Base-by-base conservation (phyloP, 1,140 invertebrate genomes). In the Pristionchus pacificus region DNA sequence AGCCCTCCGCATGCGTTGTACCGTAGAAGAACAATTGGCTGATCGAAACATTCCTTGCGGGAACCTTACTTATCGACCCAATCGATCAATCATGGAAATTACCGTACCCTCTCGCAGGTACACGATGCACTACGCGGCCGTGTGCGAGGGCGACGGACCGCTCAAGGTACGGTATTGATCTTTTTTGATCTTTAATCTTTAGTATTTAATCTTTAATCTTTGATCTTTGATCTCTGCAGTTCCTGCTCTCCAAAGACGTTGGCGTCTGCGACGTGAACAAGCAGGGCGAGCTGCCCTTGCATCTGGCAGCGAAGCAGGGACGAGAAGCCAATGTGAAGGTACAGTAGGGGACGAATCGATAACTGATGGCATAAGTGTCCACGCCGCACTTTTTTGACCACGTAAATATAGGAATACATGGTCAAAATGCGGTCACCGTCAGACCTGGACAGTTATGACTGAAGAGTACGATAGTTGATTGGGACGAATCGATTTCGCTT, bases 121-220 rank as follows among this genome's bases (percentile, higher is more conserved):
- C 60, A 75, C 74, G 0, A 84, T 88, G 31, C 88, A 88, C 78
- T 88, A 86, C 80, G 87, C 88, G 57, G 85, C 87, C 30, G 86
- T 83, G 3, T 88, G 86, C 79, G 77, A 84, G 60, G 84, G 84
- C 25, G 80, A 84, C n/a, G 85, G 78, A 19, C 85, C 86, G 3
- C 71, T 88, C 31, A 84, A 87, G 70, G 82, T 83, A 60, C 77
- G 19, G 38, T 49, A 6, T 49, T 49, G 38, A 10, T 49, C 6
- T 49, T 10, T 10, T 6, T 10, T 49, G 19, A 10, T 49, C 19
- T 49, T 49, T 49, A 6, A 19, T 10, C 38, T 49, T 49, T 49
- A 10, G 38, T 49, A 49, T 49, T 10, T 49, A 10, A 49, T 19
- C 38, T 10, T 10, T 49, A 19, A 6, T 49, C 6, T 19, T 49